These are phyloP conservation scores for Euplexia lucipara DNA, from an alignment of 2,888 invertebrate genomes.

Conservation along the genomic window DNA sequence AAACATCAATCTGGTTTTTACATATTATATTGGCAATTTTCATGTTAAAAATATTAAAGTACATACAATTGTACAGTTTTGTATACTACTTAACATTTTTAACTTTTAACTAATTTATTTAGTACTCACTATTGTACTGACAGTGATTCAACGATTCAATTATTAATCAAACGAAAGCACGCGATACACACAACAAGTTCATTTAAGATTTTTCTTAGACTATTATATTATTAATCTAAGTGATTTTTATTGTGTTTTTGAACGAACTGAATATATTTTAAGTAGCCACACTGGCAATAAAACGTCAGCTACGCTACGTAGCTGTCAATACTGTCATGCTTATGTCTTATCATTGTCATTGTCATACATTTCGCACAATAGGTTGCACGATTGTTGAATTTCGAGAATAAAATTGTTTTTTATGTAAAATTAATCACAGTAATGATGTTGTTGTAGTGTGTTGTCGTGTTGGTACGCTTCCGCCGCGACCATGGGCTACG, in stretches of 20 bases:
- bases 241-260: not conserved
- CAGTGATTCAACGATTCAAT: no score
- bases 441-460: slow-evolving; percentile 79
- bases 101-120: no score
- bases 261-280: slow-evolving; percentile 5
- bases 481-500: slow-evolving; percentile 91
- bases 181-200: no score
- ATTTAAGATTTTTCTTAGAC: no score
- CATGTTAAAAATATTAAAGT: no score
- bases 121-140: no score
- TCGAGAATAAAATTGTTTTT: slow-evolving; percentile 72
- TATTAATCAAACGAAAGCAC: no score
- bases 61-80: no score
- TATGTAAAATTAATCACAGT: slow-evolving; percentile 74
- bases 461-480: slow-evolving; percentile 66
- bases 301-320: not conserved
- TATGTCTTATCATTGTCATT: slow-evolving; percentile 43
- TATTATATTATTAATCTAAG: no score
- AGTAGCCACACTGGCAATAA: slow-evolving; percentile 11
- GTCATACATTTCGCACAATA: slow-evolving; percentile 65
- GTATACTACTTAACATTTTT: no score
- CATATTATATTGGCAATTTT: no score
- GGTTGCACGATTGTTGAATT: slow-evolving; percentile 68
- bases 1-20: no score
- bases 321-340: slow-evolving; percentile 25